Percentiles rank a stretch among this genome's conserved stretches.
phyloP scores from a whole-genome alignment of 1,140 invertebrate species.

The Centruroides sculpturatus region DNA sequence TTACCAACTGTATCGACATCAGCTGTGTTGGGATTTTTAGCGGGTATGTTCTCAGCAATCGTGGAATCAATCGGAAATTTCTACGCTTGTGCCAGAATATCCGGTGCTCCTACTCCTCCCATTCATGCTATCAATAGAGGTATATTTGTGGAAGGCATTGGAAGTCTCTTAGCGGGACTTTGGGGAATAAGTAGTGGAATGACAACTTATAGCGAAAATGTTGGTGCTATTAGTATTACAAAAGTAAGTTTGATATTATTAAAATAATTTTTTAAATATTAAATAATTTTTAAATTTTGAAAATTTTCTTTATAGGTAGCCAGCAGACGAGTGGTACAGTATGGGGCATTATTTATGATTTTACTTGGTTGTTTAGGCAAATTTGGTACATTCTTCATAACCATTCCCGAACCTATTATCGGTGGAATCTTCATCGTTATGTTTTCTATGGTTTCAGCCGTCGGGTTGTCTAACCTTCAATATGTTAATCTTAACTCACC shows the following conservation, averaged over 20 bases:
- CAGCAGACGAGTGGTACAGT: conserved; percentile 3
- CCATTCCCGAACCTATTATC: conserved; percentile 71
- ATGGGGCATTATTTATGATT: conserved; percentile 50
- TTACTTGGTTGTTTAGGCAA: conserved; percentile 63
- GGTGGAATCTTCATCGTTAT: conserved; percentile 73
- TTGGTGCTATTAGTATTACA: conserved; percentile 63
- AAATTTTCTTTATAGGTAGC: background rate
- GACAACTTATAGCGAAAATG: conserved; percentile 71
- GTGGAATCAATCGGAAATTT: conserved; percentile 80
- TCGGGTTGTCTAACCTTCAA: conserved; percentile 65
- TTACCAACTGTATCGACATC: conserved; percentile 50
- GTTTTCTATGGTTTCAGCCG: conserved; percentile 70
- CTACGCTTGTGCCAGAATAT: conserved; percentile 67
- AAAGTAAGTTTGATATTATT: conserved; percentile 25
- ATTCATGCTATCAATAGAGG: conserved; percentile 72
- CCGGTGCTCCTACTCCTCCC: conserved; percentile 61
- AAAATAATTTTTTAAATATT: no score
- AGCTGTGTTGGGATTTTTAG: conserved; percentile 59
- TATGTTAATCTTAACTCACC: conserved; percentile 65
- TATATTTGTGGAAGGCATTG: conserved; percentile 65
- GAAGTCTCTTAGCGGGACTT: conserved; percentile 61
- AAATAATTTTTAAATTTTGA: no score
- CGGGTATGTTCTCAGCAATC: conserved; percentile 58
- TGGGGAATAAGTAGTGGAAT: conserved; percentile 70
- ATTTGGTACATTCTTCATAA: conserved; percentile 68